Evolutionary conservation across 2,797 vertebrate species (phyloP), one percentile per base, ranked within the genome.

Genomic region (Hydrolagus colliei): DNA sequence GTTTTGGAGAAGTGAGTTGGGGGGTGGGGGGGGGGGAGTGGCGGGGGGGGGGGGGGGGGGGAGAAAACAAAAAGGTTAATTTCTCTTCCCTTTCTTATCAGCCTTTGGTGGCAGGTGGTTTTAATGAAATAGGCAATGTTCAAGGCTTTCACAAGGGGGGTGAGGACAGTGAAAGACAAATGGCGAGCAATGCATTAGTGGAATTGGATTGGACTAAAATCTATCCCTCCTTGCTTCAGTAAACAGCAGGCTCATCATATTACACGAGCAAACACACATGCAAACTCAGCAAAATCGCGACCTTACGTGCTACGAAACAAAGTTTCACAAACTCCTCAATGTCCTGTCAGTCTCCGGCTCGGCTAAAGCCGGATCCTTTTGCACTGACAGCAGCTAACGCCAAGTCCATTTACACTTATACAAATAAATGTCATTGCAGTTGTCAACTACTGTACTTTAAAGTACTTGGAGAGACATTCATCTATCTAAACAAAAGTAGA

Each of bases 221-320:
- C 61, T 18, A 79, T 79, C 76, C 76, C n/a, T 79, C 76, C 61
- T 79, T 14, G n/a, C 76, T 63, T 79, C 76, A 79, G 75, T 35
- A 77, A 77, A 77, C 75, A 77, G 75, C 75, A 77, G 75, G 75
- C 75, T 77, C 75, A 77, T 77, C 75, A 77, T 77, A 77, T 20
- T 52, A 22, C 75, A 74, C 27, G 14, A 74, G 41, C 73, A 35
- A 14, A 27, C 20, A 59, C 74, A n/a, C 9, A 59, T 20, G 41
- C 7, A 9, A 77, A 41, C 20, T 77, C 75, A 77, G 75, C 75
- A 61, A 61, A 61, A 77, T 10, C 4, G 61, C 59, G 16, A n/a
- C 75, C 75, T 52, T 77, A 77, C 14, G 12, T 8, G 8, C 41
- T 20, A 77, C 11, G 16, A 61, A n/a, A 52, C 41, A 61, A 77